Evolutionary conservation across 92 coral and sea anemone species (phyloP).

Genomic region (Porites evermanni): DNA sequence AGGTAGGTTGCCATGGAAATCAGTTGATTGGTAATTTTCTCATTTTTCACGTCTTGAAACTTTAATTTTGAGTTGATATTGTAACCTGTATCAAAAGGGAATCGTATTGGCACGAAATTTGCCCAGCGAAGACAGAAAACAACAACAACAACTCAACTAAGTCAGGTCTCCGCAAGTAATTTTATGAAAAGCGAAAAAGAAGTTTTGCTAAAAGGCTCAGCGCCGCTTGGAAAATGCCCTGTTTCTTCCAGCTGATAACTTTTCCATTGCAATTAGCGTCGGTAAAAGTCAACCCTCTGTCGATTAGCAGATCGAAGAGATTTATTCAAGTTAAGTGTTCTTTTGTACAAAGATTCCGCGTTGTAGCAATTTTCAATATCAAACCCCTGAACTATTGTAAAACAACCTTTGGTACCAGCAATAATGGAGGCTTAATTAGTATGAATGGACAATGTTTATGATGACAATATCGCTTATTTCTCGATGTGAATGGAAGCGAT

Average conservation of each 20-base stretch:
- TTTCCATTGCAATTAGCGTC: background rate
- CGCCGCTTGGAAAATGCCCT: background rate
- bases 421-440: too few species aligned
- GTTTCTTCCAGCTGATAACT: background rate
- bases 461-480: too few species aligned
- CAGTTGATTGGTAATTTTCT: background rate
- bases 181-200: too few species aligned
- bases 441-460: too few species aligned
- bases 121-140: background rate
- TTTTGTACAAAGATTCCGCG: conserved; percentile 4
- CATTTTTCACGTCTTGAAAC: background rate
- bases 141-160: too few species aligned
- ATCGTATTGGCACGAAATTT: conserved; percentile 18
- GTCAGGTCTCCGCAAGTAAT: too few species aligned
- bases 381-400: background rate
- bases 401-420: conserved; percentile 22
- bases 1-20: conserved; percentile 20
- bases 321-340: conserved; percentile 10
- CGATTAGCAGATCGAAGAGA: background rate
- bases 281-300: background rate
- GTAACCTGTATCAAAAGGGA: background rate
- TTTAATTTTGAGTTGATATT: conserved; percentile 7
- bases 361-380: conserved; percentile 16
- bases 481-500: too few species aligned
- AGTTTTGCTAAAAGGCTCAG: background rate